phyloP scores from a whole-genome alignment of 2,113 vertebrate species.

The Erythrocebus patas region DNA sequence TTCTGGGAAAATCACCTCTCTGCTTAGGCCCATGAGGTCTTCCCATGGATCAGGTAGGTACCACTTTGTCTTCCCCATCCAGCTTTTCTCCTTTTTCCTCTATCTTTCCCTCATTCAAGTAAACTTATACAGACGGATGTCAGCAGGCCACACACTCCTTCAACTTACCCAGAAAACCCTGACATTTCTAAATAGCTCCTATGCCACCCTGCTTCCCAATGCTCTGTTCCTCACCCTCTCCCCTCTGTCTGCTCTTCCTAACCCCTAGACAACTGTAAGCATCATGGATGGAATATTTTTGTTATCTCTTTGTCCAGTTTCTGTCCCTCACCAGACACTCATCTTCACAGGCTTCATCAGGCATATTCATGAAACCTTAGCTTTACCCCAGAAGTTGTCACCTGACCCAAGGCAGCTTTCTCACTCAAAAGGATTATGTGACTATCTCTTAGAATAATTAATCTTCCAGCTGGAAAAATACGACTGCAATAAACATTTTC shows the following conservation, averaged over 20 bases:
- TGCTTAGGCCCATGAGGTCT: background rate
- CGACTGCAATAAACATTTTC: background rate
- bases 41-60: background rate
- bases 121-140: background rate
- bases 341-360: background rate
- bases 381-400: background rate
- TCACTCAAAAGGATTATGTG: background rate
- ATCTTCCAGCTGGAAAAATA: background rate
- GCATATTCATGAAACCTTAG: background rate
- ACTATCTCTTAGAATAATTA: background rate
- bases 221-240: background rate
- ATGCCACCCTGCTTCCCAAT: background rate
- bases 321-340: background rate
- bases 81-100: background rate
- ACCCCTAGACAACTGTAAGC: background rate
- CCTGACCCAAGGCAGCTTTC: background rate
- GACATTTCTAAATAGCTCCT: background rate
- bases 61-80: background rate
- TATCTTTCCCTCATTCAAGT: background rate
- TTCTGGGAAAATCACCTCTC: background rate
- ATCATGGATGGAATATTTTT: background rate
- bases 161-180: background rate
- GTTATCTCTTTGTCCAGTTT: background rate
- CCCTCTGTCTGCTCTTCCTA: background rate
- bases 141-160: background rate